Evolutionary conservation across 92 coral and sea anemone species (phyloP).

Genomic region (Pocillopora meandrina): DNA sequence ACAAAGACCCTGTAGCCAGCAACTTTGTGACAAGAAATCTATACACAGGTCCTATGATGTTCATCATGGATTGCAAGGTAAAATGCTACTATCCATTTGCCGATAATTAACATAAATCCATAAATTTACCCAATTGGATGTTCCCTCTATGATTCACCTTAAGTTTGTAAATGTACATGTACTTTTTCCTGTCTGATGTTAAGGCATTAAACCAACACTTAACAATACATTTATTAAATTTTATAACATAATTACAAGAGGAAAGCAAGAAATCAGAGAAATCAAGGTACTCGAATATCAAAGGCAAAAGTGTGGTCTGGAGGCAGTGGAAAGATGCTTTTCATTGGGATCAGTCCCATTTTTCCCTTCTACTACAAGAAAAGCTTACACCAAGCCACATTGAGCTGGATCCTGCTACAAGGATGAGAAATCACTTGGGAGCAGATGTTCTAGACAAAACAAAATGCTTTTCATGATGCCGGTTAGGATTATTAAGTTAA

Average conservation of each 20-base stretch:
- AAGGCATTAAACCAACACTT: too few species aligned
- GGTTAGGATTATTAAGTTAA: slow-evolving; percentile 24
- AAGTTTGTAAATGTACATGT: too few species aligned
- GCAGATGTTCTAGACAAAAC: slow-evolving; percentile 36
- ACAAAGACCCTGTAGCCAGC: neutral
- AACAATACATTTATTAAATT: neutral
- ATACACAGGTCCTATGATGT: neutral
- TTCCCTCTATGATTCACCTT: too few species aligned
- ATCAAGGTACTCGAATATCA: slow-evolving; percentile 29
- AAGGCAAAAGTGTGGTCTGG: slow-evolving; percentile 38
- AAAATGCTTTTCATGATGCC: slow-evolving; percentile 63
- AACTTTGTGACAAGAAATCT: neutral
- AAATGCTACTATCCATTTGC: too few species aligned
- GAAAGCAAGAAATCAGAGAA: slow-evolving; percentile 44
- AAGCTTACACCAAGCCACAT: slow-evolving; percentile 40
- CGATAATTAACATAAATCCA: too few species aligned
- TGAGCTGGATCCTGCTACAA: slow-evolving; percentile 51
- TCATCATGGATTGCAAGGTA: slow-evolving; percentile 33
- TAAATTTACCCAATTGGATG: too few species aligned
- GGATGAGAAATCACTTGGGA: slow-evolving; percentile 52
- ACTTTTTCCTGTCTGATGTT: too few species aligned
- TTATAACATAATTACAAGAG: slow-evolving; percentile 57
- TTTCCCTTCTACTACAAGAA: slow-evolving; percentile 58
- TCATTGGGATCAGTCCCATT: slow-evolving; percentile 57
- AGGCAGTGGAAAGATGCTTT: slow-evolving; percentile 53